These are phyloP conservation scores for Chromoteleia sp. DNA, from an alignment of 2,888 invertebrate genomes.

Conservation along the genomic window DNA sequence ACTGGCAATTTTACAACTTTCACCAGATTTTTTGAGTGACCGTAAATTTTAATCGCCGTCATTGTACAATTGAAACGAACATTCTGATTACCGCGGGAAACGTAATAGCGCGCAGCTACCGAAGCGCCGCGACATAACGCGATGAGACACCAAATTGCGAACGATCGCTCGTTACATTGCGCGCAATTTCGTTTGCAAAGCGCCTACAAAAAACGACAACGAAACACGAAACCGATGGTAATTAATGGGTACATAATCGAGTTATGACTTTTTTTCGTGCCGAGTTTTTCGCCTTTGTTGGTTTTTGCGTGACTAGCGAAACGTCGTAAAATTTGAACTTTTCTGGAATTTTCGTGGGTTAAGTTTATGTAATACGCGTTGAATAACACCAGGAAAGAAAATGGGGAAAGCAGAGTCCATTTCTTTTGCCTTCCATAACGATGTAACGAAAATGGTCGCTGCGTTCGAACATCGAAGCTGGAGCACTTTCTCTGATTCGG, in stretches of 20 bases:
- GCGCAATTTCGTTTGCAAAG: neutral
- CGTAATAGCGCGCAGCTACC: slow-evolving; percentile 18
- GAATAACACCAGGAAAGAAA: slow-evolving; percentile 65
- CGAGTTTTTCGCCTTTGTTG: neutral
- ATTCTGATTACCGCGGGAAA: slow-evolving; percentile 32
- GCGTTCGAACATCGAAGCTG: slow-evolving; percentile 51
- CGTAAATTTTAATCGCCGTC: slow-evolving; percentile 25
- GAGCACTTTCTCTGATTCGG: slow-evolving; percentile 63
- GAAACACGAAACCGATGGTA: slow-evolving; percentile 4
- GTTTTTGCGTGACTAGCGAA: neutral
- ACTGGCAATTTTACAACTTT: slow-evolving; percentile 47
- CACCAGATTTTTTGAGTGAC: slow-evolving; percentile 30
- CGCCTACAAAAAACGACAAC: neutral
- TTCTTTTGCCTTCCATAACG: slow-evolving; percentile 41
- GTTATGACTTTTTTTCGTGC: slow-evolving; percentile 13
- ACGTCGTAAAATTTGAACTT: slow-evolving; percentile 31
- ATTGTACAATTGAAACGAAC: slow-evolving; percentile 29
- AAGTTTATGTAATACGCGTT: slow-evolving; percentile 51
- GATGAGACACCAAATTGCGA: slow-evolving; percentile 29
- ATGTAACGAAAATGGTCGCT: slow-evolving; percentile 37
- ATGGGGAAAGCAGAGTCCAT: slow-evolving; percentile 52
- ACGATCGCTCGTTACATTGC: slow-evolving; percentile 4
- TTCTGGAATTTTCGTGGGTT: slow-evolving; percentile 56
- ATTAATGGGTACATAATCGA: slow-evolving; percentile 21
- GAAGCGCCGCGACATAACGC: slow-evolving; percentile 1